Base-by-base conservation (phyloP, 1,140 invertebrate genomes). In the Drosophila pectinifera region DNA sequence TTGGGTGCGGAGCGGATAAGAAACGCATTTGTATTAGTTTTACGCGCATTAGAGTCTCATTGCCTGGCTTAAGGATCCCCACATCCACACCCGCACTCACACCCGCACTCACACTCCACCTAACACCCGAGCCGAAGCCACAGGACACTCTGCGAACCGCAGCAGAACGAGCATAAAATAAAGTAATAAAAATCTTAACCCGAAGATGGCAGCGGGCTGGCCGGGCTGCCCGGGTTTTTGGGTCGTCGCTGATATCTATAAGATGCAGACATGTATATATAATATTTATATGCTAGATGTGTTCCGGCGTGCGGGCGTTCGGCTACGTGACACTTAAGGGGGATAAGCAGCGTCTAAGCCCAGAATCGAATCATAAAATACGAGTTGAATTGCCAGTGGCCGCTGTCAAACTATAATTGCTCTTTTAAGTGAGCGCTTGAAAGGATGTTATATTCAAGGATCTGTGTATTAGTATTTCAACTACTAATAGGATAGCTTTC, bases 11-110 rank as follows among this genome's bases (percentile, higher is more conserved):
- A 10, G 45, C 68, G 82, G 84, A 88, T 88, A 89, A 88, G 84
- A 88, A 88, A 88, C 75, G 83, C 83, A 88, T 88, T 88, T 88
- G 83, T 88, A 88, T 88, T 88, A 88, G 83, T 88, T 88, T 88
- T 88, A 89, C 84, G 84, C 83, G 83, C 83, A 88, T 88, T 88
- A 88, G 84, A 89, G 83, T 88, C 83, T 89, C 83, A 88, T 88
- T 88, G 83, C 83, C 84, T 77, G 83, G 83, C 83, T 86, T 86
- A 88, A 61, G 83, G 58, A 46, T 46, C 34, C 63, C 24, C 63
- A 39, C 20, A 68, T 22, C 18, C 59, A 43, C 26, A 63, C 59
- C 26, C 59, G n/a, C n/a, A n/a, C n/a, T n/a, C n/a, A n/a, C n/a
- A n/a, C n/a, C n/a, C n/a, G 4, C n/a, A 38, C 31, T 6, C 22